A percentile compares a stretch with the other conserved stretches of the same genome.
phyloP scores from a whole-genome alignment of 1,140 invertebrate species.

The Homalodisca vitripennis region DNA sequence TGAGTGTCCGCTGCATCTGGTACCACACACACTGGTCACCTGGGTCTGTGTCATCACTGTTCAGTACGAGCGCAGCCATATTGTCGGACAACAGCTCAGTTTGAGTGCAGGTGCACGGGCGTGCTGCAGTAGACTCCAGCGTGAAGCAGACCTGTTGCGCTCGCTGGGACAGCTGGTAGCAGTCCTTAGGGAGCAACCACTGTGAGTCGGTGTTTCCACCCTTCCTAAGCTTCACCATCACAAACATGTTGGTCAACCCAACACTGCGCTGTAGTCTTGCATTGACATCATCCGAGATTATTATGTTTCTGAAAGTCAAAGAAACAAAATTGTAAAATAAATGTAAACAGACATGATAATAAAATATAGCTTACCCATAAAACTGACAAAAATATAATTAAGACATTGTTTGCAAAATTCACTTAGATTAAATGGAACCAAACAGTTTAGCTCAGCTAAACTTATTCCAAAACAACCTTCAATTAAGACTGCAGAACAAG shows the following conservation, averaged over 20 bases:
- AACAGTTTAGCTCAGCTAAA: too few relatives aligned
- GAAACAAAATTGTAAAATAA: too few relatives aligned
- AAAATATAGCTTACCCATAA: too few relatives aligned
- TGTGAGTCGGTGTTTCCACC: neutral
- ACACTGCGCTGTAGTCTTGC: neutral
- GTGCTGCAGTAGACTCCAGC: neutral
- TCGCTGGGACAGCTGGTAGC: neutral
- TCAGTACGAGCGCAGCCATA: neutral
- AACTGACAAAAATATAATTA: too few relatives aligned
- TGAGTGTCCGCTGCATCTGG: neutral
- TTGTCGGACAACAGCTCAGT: neutral
- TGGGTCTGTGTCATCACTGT: neutral
- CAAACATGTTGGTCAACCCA: slow-evolving; percentile 2
- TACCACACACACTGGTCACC: neutral
- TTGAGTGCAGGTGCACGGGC: neutral
- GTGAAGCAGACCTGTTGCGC: neutral
- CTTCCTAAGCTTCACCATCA: neutral
- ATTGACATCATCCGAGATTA: slow-evolving; percentile 1
- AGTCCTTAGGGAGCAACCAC: neutral
- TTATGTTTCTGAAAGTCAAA: neutral
- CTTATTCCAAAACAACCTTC: too few relatives aligned
- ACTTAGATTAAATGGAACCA: too few relatives aligned
- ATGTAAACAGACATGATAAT: too few relatives aligned
- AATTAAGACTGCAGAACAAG: too few relatives aligned
- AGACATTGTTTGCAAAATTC: too few relatives aligned